Conservation (phyloP, 2,888 invertebrate genomes). For the Agrenia bidenticulata region DNA sequence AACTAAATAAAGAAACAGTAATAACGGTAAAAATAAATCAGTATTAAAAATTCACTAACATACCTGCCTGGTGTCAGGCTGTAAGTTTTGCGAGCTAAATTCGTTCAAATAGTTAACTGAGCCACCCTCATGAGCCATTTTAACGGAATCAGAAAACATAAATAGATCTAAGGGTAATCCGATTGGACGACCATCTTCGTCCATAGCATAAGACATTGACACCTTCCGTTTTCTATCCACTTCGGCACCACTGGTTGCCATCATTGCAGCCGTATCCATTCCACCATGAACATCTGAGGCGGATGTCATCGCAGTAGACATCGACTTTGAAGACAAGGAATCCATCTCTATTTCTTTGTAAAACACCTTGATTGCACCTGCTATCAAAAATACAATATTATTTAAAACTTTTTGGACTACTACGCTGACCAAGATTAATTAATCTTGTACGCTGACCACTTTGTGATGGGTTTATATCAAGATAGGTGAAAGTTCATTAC, state of each 20-base stretch:
- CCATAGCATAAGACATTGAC: constrained; percentile 10
- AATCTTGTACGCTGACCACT: too few species aligned
- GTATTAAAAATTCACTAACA: neutral
- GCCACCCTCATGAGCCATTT: neutral
- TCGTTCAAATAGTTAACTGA: neutral
- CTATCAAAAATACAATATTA: too few species aligned
- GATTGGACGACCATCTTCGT: neutral
- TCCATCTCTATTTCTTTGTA: too few species aligned
- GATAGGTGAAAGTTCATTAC: too few species aligned
- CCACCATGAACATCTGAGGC: neutral
- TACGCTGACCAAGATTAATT: too few species aligned
- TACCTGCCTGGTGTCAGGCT: constrained; percentile 12
- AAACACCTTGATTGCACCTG: too few species aligned
- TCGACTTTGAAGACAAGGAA: too few species aligned
- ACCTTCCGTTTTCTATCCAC: neutral
- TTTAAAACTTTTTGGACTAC: too few species aligned
- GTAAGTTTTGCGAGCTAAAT: neutral
- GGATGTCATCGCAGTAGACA: neutral
- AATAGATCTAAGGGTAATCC: constrained; percentile 16
- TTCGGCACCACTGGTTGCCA: neutral
- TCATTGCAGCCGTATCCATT: neutral
- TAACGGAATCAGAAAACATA: constrained; percentile 5
- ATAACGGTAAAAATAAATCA: too few species aligned
- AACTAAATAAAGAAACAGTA: too few species aligned
- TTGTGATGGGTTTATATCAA: too few species aligned